phyloP scores from a whole-genome alignment of 2,113 vertebrate species.

The Catagonus wagneri region DNA sequence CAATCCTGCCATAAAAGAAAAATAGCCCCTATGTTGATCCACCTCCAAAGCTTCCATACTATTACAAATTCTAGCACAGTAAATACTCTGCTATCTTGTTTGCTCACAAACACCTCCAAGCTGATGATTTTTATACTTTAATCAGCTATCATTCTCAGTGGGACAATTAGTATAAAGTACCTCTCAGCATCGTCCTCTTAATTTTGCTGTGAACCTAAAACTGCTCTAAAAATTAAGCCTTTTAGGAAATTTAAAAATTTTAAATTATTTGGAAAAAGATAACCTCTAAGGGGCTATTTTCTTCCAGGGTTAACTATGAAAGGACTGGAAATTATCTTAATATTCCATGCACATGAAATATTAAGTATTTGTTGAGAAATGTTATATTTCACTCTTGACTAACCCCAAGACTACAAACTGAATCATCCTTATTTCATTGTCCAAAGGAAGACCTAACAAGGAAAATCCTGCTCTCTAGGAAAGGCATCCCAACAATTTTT shows the following conservation, averaged over 20 bases:
- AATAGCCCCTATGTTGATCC: not conserved
- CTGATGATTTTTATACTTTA: not conserved
- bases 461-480: not conserved
- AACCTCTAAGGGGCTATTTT: not conserved
- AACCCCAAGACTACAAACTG: not conserved
- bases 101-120: not conserved
- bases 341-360: not conserved
- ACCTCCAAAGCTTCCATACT: not conserved
- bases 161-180: not conserved
- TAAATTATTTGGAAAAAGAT: not conserved
- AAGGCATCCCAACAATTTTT: not conserved
- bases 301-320: not conserved
- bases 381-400: not conserved
- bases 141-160: not conserved
- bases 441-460: not conserved
- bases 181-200: not conserved
- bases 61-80: not conserved
- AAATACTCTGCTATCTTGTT: not conserved
- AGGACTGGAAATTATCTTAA: not conserved
- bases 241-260: not conserved
- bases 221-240: not conserved
- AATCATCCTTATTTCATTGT: constrained; percentile 23
- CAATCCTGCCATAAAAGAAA: not conserved
- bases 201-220: not conserved
- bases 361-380: not conserved